Base-by-base conservation (phyloP, 2,113 vertebrate genomes). In the Terrapene triunguis region DNA sequence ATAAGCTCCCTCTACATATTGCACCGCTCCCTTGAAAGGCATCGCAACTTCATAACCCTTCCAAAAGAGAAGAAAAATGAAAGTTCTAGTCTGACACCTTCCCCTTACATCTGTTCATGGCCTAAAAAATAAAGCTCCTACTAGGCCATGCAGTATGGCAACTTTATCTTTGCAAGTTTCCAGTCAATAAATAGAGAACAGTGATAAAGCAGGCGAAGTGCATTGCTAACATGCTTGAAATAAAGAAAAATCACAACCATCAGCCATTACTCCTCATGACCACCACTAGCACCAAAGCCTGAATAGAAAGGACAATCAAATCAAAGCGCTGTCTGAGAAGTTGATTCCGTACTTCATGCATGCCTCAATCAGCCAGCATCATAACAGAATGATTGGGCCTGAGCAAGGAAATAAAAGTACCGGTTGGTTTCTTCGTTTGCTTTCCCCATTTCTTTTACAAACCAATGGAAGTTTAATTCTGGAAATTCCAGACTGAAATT, bases 141-240 rank as follows among this genome's bases (percentile, higher is more conserved):
- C 80, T 78, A n/a, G 44, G 47, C 54, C 89, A 42, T 57, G 78
- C 87, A 87, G 80, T 86, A 80, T 29, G 65, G 42, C 85, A 93
- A 86, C 44, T 16, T 57, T 57, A 44, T 74, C 89, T 94, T 65
- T 54, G 74, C 83, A 93, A 96, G 74, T 92, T 91, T 74, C 1
- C 76, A 92, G 91, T 92, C 87, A 27, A 44, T 44, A 92, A 94
- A 89, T 47, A 85, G 19, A 84, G 1, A 29, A 81, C 14, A 89
- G 19, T 1, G 0, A 42, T 42, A 65, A 8, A 14, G 74, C 42
- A 80, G 92, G 83, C 50, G 50, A 32, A 89, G 80, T 74, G 83
- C 53, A 87, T 74, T 32, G 80, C n/a, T 54, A 95, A 92, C 94
- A 95, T 94, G 93, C 96, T 94, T 80, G 44, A 91, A 89, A 94